Base-by-base conservation (phyloP, 2,113 vertebrate species). In the Junco hyemalis region DNA sequence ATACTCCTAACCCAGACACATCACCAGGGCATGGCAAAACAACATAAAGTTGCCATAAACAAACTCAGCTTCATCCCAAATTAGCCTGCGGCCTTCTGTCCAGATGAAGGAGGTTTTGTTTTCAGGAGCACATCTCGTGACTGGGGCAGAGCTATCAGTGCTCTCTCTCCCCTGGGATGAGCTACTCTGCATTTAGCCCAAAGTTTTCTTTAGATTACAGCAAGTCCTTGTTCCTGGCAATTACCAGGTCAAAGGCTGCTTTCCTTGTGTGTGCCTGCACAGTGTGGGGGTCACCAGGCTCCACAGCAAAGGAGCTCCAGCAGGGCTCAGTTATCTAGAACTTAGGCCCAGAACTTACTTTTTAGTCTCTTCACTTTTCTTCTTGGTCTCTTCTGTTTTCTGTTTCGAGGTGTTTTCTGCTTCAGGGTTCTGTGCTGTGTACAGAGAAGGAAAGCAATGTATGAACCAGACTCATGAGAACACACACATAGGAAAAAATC, bases 321-420 rank as follows among this genome's bases (percentile, higher is more conserved):
- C 21, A 81, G 31, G 28, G 29, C 16, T 44, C 22, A 10, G 6
- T 17, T 48, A 25, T 3, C 14, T 31, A 16, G 3, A 71, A 29
- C 8, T 60, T 3, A 33, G 5, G n/a, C 29, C 68, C 12, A 23
- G 24, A 48, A 88, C 95, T 95, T 87, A 95, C 95, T 90, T 69
- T 91, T 97, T 97, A 89, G 92, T 91, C n/a, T 97, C 97, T 92
- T 97, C 95, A 26, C 21, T 87, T 90, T 97, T 51, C 51, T 83
- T 38, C 80, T 68, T 68, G 44, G 95, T 35, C 51, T 97, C 97
- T 82, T 97, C 96, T 29, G 16, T 86, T 93, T 95, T 60, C 73
- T 89, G 31, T 86, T 76, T 72, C 53, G 84, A 84, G 59, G 64
- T 33, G 45, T 44, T 86, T 70, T 97, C 97, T 88, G 88, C 83